These are phyloP conservation scores for Procapra przewalskii DNA, from an alignment of 2,113 vertebrate species.

Conservation along the genomic window DNA sequence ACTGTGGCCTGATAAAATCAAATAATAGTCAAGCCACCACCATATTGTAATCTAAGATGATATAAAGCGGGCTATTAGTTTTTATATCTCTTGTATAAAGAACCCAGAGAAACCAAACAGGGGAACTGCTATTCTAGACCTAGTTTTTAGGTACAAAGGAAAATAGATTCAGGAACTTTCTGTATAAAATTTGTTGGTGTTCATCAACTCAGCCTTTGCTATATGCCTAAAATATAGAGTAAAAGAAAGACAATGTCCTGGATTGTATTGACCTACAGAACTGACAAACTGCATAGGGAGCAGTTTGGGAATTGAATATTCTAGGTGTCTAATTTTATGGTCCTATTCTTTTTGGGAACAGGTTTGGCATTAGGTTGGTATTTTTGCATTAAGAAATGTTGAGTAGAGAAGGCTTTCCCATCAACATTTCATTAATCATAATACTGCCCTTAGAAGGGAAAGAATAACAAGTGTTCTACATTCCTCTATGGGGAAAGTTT, in stretches of 20 bases:
- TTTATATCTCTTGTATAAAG: background rate
- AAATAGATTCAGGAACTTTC: background rate
- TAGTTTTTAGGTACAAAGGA: background rate
- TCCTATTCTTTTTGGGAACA: background rate
- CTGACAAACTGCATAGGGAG: background rate
- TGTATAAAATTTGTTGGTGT: background rate
- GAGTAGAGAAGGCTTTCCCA: background rate
- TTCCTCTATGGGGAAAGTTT: background rate
- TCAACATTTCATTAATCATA: background rate
- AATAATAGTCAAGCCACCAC: background rate
- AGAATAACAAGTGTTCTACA: background rate
- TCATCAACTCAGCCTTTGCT: background rate
- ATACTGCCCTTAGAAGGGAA: background rate
- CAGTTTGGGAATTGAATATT: conserved; percentile 6
- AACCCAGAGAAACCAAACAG: background rate
- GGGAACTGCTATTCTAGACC: background rate
- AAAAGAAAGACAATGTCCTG: background rate
- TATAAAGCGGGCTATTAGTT: background rate
- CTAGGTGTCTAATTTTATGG: background rate
- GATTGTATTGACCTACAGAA: background rate
- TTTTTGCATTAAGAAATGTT: conserved; percentile 4
- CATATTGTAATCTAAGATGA: background rate
- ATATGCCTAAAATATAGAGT: background rate
- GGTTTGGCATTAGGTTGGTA: background rate
- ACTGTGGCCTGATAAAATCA: background rate